A percentile compares a stretch with the other conserved stretches of the same genome.
These are phyloP conservation scores for Eueides isabella DNA, from an alignment of 1,140 invertebrate species.

Conservation along the genomic window DNA sequence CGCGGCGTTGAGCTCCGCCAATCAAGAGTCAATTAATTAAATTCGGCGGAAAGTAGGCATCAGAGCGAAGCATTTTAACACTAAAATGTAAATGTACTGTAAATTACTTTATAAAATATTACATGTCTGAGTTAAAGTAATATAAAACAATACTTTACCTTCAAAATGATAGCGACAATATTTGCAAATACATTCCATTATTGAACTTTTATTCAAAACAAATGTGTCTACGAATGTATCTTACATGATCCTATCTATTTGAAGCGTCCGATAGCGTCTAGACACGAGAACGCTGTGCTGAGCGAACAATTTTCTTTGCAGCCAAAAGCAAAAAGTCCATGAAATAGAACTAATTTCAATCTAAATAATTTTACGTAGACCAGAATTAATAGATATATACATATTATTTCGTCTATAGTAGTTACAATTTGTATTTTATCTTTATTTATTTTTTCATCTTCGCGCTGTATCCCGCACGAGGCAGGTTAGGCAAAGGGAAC, in stretches of 20 bases:
- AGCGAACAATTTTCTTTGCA: conserved; percentile 26
- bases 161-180: background rate
- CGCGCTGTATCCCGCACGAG: too few species aligned
- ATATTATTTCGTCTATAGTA: background rate
- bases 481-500: too few species aligned
- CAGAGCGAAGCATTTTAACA: too few species aligned
- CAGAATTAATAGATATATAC: background rate
- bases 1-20: too few species aligned
- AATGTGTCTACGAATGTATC: background rate
- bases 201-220: background rate
- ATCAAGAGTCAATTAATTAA: too few species aligned
- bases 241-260: conserved; percentile 12
- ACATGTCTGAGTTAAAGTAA: background rate
- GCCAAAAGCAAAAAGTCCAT: conserved; percentile 18
- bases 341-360: conserved; percentile 2
- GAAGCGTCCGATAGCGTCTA: conserved; percentile 19
- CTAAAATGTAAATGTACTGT: too few species aligned
- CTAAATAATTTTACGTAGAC: background rate
- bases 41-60: too few species aligned
- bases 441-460: too few species aligned
- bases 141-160: conserved; percentile 1
- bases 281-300: conserved; percentile 22
- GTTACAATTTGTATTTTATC: background rate
- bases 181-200: too few species aligned
- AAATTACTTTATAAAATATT: too few species aligned